Conservation (phyloP, 2,113 vertebrate species). For the Phalacrocorax aristotelis region DNA sequence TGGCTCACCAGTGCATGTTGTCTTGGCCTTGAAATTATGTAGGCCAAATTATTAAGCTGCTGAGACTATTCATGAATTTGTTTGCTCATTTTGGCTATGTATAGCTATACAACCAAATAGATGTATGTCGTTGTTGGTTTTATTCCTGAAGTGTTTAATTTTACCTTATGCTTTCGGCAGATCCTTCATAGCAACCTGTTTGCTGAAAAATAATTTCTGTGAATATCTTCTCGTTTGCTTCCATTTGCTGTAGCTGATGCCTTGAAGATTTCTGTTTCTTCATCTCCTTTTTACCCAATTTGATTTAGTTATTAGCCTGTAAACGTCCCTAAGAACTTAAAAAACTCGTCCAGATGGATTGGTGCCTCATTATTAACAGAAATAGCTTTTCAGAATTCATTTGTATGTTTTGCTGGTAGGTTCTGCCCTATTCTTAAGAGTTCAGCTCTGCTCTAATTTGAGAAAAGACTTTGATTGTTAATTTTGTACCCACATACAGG, state of each 20-base stretch:
- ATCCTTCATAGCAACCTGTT: not conserved
- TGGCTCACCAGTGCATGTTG: not conserved
- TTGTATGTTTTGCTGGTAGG: conserved; percentile 21
- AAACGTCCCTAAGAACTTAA: not conserved
- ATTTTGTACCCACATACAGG: not conserved
- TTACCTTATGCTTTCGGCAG: not conserved
- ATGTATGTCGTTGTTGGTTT: not conserved
- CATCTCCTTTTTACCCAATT: not conserved
- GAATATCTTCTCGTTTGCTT: not conserved
- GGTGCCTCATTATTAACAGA: conserved; percentile 18
- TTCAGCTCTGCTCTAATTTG: conserved; percentile 14
- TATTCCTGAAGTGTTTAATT: not conserved
- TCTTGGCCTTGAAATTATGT: not conserved
- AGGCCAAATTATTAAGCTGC: not conserved
- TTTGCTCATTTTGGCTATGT: not conserved
- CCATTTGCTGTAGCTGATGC: not conserved
- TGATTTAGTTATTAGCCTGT: conserved; percentile 6
- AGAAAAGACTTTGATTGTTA: conserved; percentile 6
- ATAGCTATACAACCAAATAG: not conserved
- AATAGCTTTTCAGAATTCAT: conserved; percentile 20
- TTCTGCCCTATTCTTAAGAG: not conserved
- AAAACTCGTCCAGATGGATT: not conserved
- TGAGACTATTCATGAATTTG: not conserved
- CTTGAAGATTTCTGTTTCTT: not conserved
- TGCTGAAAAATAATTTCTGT: not conserved